These are phyloP conservation scores for Nezara viridula DNA, from an alignment of 2,888 invertebrate species.

Conservation along the genomic window DNA sequence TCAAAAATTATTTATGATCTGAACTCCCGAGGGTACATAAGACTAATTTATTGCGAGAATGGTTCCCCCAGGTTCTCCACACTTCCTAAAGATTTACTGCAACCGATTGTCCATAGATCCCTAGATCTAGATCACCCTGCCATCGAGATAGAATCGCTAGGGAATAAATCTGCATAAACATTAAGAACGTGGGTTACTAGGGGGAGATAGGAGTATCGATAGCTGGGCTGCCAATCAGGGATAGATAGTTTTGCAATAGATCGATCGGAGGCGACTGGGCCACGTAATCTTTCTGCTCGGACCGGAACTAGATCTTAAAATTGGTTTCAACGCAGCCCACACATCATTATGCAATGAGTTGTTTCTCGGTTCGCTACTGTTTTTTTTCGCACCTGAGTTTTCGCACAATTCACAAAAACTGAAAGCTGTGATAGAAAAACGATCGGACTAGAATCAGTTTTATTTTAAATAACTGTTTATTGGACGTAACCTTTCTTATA, in stretches of 20 bases:
- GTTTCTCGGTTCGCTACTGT: background rate
- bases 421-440: no score
- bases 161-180: conserved; percentile 6
- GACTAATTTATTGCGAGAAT: background rate
- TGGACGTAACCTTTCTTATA: no score
- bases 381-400: no score
- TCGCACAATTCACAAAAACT: no score
- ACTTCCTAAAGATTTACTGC: background rate
- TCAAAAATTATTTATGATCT: background rate
- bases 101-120: background rate
- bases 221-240: background rate
- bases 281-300: background rate
- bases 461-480: no score
- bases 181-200: background rate
- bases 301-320: background rate
- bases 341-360: background rate
- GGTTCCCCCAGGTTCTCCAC: background rate
- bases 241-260: background rate
- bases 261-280: background rate
- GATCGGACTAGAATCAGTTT: background rate
- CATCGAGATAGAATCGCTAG: background rate
- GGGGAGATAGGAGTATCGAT: background rate
- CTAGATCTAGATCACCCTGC: conserved; percentile 32
- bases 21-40: background rate
- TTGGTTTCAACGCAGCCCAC: background rate